A percentile compares a stretch with the other conserved stretches of the same genome.
phyloP scores from a whole-genome alignment of 64 coral and sea anemone species.

The Dendronephthya gigantea region DNA sequence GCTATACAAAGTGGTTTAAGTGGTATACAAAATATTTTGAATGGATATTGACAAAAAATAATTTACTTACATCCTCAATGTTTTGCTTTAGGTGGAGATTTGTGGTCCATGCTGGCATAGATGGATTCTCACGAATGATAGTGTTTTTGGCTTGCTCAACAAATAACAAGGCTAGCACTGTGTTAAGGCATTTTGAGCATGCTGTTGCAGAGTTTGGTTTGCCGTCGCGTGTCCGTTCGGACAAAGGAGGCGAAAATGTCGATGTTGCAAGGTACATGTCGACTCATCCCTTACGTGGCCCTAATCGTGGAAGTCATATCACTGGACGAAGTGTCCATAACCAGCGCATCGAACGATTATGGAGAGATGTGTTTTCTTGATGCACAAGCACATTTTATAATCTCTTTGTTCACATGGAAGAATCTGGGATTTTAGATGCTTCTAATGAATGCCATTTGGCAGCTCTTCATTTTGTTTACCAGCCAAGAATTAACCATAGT shows the following conservation, averaged over 20 bases:
- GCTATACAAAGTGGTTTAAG: no score
- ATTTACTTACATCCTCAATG: neutral
- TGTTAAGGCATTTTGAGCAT: neutral
- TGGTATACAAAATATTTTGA: no score
- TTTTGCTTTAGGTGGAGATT: neutral
- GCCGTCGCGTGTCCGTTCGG: slow-evolving; percentile 11
- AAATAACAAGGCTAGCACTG: neutral
- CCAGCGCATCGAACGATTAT: neutral
- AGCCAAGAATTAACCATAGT: neutral
- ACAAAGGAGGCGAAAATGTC: slow-evolving; percentile 32
- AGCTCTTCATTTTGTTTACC: neutral
- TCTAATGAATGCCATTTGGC: neutral
- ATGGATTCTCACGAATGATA: neutral
- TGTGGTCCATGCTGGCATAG: no score
- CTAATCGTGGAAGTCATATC: neutral
- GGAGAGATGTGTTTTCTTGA: slow-evolving; percentile 15
- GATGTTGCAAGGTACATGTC: slow-evolving; percentile 23
- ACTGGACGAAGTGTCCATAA: no score
- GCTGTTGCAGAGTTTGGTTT: neutral
- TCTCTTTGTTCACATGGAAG: slow-evolving; percentile 12
- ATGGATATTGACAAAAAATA: no score
- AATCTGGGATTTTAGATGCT: slow-evolving; percentile 17
- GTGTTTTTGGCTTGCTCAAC: neutral
- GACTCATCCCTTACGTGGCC: neutral
- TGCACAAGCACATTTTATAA: neutral